Conservation (phyloP, 2,797 vertebrate genomes). For the Pitangus sulphuratus region DNA sequence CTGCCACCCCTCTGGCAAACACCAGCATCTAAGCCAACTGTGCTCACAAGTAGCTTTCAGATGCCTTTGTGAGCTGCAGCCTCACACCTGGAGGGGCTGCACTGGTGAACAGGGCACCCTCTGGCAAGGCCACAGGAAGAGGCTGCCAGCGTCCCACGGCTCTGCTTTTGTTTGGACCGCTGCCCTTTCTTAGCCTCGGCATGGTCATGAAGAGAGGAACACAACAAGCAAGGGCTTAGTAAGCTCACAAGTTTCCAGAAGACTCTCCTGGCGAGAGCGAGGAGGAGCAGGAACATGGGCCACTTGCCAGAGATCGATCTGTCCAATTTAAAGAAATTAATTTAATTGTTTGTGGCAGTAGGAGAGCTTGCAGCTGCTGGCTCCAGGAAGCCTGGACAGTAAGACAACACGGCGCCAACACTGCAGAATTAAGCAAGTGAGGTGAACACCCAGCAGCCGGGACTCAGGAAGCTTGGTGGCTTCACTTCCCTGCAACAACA, state of each 20-base stretch:
- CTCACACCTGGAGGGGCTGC: not conserved
- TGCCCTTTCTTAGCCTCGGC: not conserved
- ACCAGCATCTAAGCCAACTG: fast-evolving
- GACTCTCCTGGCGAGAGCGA: not conserved
- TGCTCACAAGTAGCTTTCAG: not conserved
- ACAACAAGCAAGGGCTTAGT: fast-evolving
- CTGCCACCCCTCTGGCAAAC: fast-evolving
- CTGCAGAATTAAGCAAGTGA: not conserved
- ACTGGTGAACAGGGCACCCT: not conserved
- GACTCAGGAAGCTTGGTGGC: not conserved
- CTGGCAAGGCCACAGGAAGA: not conserved
- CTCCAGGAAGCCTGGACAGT: slow-evolving; percentile 14
- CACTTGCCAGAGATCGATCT: not conserved
- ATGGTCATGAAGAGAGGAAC: not conserved
- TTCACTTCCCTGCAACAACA: not conserved
- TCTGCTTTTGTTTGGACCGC: not conserved
- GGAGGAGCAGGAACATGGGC: not conserved
- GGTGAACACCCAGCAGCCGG: not conserved
- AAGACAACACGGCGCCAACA: not conserved
- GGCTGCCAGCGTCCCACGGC: not conserved
- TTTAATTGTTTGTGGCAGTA: slow-evolving; percentile 31
- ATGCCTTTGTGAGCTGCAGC: not conserved
- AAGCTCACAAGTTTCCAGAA: slow-evolving; percentile 12
- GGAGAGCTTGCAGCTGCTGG: slow-evolving; percentile 40
- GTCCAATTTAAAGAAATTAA: slow-evolving; percentile 31